phyloP scores from a whole-genome alignment of 2,888 invertebrate genomes.

The Troides helena region DNA sequence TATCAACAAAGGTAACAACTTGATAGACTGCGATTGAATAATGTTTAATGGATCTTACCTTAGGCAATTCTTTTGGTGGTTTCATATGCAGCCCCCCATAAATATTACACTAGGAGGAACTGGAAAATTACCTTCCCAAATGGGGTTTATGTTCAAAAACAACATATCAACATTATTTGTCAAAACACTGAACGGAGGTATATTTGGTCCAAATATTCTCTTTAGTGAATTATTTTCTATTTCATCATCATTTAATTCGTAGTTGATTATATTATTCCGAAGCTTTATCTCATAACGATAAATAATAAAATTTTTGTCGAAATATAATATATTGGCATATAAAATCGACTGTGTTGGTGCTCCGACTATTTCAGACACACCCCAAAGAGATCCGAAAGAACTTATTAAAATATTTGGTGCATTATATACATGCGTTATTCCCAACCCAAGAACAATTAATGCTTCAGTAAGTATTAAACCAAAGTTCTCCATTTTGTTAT shows the following conservation, averaged over 20 bases:
- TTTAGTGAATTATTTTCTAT: neutral
- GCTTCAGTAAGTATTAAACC: constrained; percentile 50
- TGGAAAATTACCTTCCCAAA: constrained; percentile 45
- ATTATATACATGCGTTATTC: constrained; percentile 4
- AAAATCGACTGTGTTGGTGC: constrained; percentile 28
- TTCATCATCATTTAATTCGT: constrained; percentile 16
- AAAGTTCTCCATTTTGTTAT: constrained; percentile 37
- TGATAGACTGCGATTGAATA: too few species aligned
- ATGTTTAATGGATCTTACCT: constrained; percentile 31
- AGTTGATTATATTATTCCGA: constrained; percentile 31
- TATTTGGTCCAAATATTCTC: constrained; percentile 27
- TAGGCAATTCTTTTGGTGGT: constrained; percentile 39
- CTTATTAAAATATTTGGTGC: constrained; percentile 31
- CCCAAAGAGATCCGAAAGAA: constrained; percentile 40
- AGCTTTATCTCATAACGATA: constrained; percentile 37
- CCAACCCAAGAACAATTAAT: neutral
- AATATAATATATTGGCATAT: constrained; percentile 37
- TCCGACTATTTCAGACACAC: constrained; percentile 2
- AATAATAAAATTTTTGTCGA: constrained; percentile 39
- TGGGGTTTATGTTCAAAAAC: constrained; percentile 43
- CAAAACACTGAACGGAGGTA: constrained; percentile 38
- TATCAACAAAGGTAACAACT: too few species aligned
- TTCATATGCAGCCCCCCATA: constrained; percentile 45
- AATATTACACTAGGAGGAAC: constrained; percentile 44
- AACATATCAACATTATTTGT: constrained; percentile 43